Conservation (phyloP, 2,797 vertebrate species). For the Lophotriccus pileatus region DNA sequence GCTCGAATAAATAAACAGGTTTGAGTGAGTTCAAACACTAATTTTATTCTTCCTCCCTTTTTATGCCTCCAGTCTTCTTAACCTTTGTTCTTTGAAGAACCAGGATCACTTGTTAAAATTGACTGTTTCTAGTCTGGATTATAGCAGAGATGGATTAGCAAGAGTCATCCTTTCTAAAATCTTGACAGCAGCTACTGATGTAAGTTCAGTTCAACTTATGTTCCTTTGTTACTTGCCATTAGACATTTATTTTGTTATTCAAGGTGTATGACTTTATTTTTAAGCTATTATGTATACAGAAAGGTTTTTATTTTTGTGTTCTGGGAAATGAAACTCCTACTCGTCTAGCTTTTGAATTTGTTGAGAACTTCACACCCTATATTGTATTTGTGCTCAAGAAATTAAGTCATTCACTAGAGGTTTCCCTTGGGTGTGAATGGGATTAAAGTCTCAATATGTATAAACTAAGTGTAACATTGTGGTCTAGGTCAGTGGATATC, state of each 20-base stretch:
- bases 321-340: neutral
- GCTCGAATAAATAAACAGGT: neutral
- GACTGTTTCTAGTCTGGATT: conserved; percentile 95
- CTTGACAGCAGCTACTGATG: conserved; percentile 94
- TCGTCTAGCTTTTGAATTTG: neutral
- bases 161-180: conserved; percentile 98
- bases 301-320: neutral
- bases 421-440: neutral
- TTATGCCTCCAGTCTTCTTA: conserved; percentile 84
- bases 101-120: conserved; percentile 96
- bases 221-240: neutral
- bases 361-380: fast-evolving
- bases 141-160: conserved; percentile 94
- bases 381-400: neutral
- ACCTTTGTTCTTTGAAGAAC: conserved; percentile 96
- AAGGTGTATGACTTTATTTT: neutral
- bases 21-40: neutral
- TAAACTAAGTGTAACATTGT: neutral
- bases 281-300: neutral
- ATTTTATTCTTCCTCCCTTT: neutral
- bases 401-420: neutral
- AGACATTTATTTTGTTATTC: neutral
- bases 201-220: conserved; percentile 66
- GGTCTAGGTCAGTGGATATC: neutral
- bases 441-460: neutral